Base-by-base conservation (phyloP, 1,140 invertebrate species). In the Trigoniulus corallinus region DNA sequence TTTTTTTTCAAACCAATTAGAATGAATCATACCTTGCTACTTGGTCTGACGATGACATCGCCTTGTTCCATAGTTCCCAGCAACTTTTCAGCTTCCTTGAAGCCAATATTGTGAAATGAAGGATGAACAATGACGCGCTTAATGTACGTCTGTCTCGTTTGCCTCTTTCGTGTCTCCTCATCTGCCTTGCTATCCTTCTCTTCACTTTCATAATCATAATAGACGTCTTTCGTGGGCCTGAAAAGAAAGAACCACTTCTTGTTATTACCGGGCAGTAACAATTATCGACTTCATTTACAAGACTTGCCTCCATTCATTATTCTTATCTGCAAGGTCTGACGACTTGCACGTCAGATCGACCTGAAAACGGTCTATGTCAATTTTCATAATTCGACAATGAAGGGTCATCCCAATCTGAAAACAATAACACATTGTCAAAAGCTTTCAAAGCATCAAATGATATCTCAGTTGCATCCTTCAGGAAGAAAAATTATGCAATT, bases 121-220 rank as follows among this genome's bases (percentile, higher is more conserved):
- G 92, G 93, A 74, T 99, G 96, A 18, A 94, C 86, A 51, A 98
- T 98, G 0, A 98, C 92, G 4, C 96, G 74, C 59, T 96, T 97
- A 0, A 93, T 82, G 64, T 84, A 92, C 42, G 81, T 84, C 65
- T 83, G 78, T 37, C 81, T 67, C 59, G 80, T 73, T 62, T 86
- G 82, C 3, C 79, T 67, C 60, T 89, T 84, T 57, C 84, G 87
- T 3, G 79, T 75, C 45, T 92, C 84, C 48, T 80, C 78, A 58
- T 89, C 86, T 42, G 77, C 75, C 45, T 83, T 76, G 1, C 73
- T 70, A 57, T 94, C 88, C 50, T 77, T 78, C 47, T 84, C 79
- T 69, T 96, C 91, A 0, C 73, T 57, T 25, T 94, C 88, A 56
- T 77, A 77, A 61, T 98, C 93, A 63, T 97, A 98, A 67, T 82